Percentiles rank a stretch among this genome's conserved stretches.
Conservation (phyloP, 92 coral and sea anemone species). For the Paramuricea clavata region DNA sequence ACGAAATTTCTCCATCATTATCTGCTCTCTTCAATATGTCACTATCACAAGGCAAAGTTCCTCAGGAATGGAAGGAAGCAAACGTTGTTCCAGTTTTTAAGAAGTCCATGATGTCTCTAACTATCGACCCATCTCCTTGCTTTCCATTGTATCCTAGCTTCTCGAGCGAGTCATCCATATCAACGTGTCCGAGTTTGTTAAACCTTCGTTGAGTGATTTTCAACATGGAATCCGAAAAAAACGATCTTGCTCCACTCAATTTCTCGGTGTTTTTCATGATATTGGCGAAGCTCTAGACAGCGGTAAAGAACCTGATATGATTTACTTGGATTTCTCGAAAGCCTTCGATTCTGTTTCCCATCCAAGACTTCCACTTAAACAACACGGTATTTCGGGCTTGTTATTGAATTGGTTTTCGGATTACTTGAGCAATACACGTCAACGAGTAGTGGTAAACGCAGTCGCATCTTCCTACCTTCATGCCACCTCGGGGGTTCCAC, state of each 20-base stretch:
- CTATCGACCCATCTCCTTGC: not conserved
- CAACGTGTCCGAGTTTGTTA: too few species aligned
- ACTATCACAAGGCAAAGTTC: not conserved
- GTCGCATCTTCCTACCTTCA: not conserved
- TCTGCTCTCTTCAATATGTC: not conserved
- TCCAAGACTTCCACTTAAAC: not conserved
- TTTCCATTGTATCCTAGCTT: not conserved
- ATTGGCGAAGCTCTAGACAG: too few species aligned
- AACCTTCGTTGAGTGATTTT: not conserved
- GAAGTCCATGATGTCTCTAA: not conserved
- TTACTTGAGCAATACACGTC: not conserved
- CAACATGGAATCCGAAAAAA: too few species aligned
- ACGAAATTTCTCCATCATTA: not conserved
- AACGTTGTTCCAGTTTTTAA: not conserved
- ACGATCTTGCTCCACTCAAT: not conserved
- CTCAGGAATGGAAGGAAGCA: not conserved
- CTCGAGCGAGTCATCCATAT: not conserved
- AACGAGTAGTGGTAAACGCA: not conserved
- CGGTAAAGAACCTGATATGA: not conserved
- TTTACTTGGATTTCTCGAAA: not conserved
- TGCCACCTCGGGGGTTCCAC: not conserved
- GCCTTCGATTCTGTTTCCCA: not conserved
- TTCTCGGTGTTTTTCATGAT: not conserved
- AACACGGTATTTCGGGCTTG: not conserved
- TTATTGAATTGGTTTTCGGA: not conserved